Evolutionary conservation across 1,140 invertebrate genomes (phyloP), one percentile per base, ranked within the genome.

Genomic region (Panagrolaimus sp.): DNA sequence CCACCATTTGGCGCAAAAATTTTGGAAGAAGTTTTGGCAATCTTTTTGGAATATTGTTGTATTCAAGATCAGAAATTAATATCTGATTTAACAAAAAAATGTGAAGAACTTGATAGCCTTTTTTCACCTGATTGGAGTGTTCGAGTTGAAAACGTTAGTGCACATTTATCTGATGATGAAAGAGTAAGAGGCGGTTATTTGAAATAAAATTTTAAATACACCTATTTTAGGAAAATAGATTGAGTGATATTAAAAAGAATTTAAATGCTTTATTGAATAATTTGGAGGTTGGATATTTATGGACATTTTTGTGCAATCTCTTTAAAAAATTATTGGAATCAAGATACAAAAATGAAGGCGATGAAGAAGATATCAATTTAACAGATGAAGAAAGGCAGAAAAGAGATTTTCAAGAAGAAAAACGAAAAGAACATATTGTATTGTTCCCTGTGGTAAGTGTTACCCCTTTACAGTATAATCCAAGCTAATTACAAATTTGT

Each of bases 191-290:
- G 11, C 27, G 31, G 31, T n/a, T n/a, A 38, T 53, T 53, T 9
- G 51, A 9, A 53, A 9, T 20, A 53, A 14, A n/a, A 27, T n/a
- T 11, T 23, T 2, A 25, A 1, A 7, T 31, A n/a, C 23, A 7
- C 13, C 5, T 25, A 23, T 71, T 73, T 48, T 45, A 72, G 72
- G 73, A 78, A 57, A 46, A 71, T n/a, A 46, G 78, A 23, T 27
- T 72, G 9, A 79, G 82, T 62, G 87, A 88, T 74, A 75, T 92
- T 7, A 84, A 90, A 5, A 92, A 92, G 84, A 91, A 90, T 13
- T 91, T 91, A 0, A 93, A 92, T 83, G 84, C 93, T 27, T 82
- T 95, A 16, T 91, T 95, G 79, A 89, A 89, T 42, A 90, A 90
- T 1, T 86, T 93, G 62, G 91, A 93, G 78, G 89, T 90, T 1